Evolutionary conservation across 2,888 invertebrate genomes (phyloP).

Genomic region (Drosophila longiperda): DNA sequence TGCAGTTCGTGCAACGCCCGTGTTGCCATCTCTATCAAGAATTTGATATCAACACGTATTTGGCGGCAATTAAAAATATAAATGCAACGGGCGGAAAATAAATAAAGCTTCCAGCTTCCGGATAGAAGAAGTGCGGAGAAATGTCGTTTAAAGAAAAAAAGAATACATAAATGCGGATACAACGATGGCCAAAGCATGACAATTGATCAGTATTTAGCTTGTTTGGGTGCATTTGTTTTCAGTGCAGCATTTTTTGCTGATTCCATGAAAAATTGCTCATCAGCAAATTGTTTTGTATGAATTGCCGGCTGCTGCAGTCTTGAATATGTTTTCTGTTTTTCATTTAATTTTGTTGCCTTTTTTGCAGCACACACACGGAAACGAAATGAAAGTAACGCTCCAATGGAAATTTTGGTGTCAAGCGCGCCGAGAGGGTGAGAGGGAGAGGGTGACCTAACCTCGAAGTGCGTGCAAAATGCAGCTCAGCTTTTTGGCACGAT

Average conservation of each 20-base stretch:
- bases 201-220: background rate
- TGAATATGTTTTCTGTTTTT: background rate
- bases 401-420: conserved; percentile 38
- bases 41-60: conserved; percentile 21
- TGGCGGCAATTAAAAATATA: background rate
- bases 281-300: conserved; percentile 56
- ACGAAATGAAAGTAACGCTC: conserved; percentile 28
- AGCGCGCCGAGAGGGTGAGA: background rate
- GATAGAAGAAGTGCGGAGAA: conserved; percentile 1
- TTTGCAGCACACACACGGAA: conserved; percentile 69
- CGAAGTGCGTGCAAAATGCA: conserved; percentile 55
- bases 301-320: conserved; percentile 25
- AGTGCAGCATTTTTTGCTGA: conserved; percentile 72
- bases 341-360: conserved; percentile 3
- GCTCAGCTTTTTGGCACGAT: conserved; percentile 51
- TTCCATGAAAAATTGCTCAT: conserved; percentile 45
- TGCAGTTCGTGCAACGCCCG: background rate
- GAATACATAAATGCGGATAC: conserved; percentile 20
- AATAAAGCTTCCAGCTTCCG: conserved; percentile 37
- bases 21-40: conserved; percentile 7
- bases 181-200: background rate
- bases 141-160: conserved; percentile 23
- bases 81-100: background rate
- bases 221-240: conserved; percentile 39
- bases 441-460: conserved; percentile 12